Percentiles rank a stretch among this genome's conserved stretches.
Evolutionary conservation across 2,888 invertebrate genomes (phyloP).

Genomic region (Phyto melanocephala): DNA sequence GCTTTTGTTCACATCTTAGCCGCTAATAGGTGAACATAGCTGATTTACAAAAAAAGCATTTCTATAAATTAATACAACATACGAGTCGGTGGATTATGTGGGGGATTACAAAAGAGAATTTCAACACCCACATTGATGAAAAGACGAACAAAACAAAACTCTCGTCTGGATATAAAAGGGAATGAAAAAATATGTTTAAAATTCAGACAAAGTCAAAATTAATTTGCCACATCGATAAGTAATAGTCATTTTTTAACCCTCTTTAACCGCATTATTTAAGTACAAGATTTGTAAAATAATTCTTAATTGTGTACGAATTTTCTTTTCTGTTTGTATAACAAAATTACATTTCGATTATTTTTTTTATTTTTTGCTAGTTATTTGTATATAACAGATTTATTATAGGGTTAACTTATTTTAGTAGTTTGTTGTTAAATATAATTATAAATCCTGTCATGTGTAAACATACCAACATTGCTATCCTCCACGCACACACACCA

Average conservation of each 20-base stretch:
- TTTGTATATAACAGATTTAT: conserved; percentile 19
- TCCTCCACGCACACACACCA: background rate
- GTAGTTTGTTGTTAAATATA: conserved; percentile 48
- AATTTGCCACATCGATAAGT: too few relatives aligned
- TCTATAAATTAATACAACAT: too few relatives aligned
- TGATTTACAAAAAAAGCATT: too few relatives aligned
- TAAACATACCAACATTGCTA: background rate
- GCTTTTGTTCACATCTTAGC: too few relatives aligned
- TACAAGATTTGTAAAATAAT: background rate
- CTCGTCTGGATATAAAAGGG: too few relatives aligned
- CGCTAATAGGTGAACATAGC: too few relatives aligned
- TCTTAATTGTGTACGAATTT: background rate
- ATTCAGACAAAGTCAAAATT: too few relatives aligned
- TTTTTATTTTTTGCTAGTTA: background rate
- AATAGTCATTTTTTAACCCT: background rate
- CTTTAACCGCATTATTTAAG: background rate
- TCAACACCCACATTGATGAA: too few relatives aligned
- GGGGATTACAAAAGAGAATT: too few relatives aligned
- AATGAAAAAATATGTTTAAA: too few relatives aligned
- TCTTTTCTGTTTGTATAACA: background rate
- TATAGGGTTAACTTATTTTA: conserved; percentile 41
- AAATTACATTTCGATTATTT: background rate
- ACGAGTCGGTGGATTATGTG: too few relatives aligned
- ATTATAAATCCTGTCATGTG: conserved; percentile 49
- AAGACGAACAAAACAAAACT: too few relatives aligned